phyloP scores from a whole-genome alignment of 2,113 vertebrate species.

The Carassius carassius region DNA sequence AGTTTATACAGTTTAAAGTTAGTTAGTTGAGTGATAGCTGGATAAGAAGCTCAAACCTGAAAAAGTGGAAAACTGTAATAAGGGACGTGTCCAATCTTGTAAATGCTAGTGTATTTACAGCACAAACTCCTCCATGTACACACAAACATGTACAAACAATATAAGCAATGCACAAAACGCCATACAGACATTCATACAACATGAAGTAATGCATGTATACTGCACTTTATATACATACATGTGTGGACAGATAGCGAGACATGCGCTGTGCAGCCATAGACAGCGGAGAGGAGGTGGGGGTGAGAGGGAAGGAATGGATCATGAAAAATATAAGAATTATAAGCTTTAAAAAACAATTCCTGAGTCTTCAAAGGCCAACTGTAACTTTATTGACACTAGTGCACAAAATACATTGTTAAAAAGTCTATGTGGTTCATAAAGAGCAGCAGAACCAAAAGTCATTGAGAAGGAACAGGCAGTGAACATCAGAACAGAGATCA shows the following conservation, averaged over 20 bases:
- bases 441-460: slow-evolving; percentile 45
- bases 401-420: slow-evolving; percentile 81
- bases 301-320: slow-evolving; percentile 20
- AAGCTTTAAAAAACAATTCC: slow-evolving; percentile 76
- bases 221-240: slow-evolving; percentile 44
- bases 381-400: slow-evolving; percentile 87
- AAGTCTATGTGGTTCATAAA: slow-evolving; percentile 57
- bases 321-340: slow-evolving; percentile 22
- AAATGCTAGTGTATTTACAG: slow-evolving; percentile 18
- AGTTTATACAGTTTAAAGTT: background rate
- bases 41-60: background rate
- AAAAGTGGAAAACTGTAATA: background rate
- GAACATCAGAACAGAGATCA: slow-evolving; percentile 40
- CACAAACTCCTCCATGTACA: slow-evolving; percentile 29
- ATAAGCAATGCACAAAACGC: background rate
- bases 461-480: slow-evolving; percentile 33
- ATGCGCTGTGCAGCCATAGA: slow-evolving; percentile 48
- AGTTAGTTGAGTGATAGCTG: background rate
- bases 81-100: slow-evolving; percentile 20
- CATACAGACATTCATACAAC: background rate
- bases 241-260: slow-evolving; percentile 1
- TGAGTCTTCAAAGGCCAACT: slow-evolving; percentile 80
- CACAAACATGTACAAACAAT: background rate
- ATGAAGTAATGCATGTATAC: slow-evolving; percentile 18
- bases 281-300: slow-evolving; percentile 6